Conservation (phyloP, 2,888 invertebrate species). For the Philaethria dido region DNA sequence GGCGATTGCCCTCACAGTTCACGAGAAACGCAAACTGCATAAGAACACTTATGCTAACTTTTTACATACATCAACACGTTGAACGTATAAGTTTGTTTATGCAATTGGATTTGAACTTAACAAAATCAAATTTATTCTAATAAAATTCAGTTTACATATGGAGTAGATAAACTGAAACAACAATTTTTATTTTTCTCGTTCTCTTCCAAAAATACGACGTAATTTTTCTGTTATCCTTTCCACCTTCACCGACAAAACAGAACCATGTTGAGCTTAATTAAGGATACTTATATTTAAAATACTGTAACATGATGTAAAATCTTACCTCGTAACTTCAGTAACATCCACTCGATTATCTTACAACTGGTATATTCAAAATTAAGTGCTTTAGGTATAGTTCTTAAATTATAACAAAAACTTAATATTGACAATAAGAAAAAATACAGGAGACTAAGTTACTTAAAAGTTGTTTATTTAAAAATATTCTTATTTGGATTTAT, state of each 20-base stretch:
- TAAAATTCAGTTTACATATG: conserved; percentile 12
- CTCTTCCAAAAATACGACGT: not conserved
- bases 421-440: not conserved
- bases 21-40: conserved; percentile 35
- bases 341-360: not conserved
- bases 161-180: not conserved
- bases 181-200: not conserved
- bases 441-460: not conserved
- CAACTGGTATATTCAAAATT: not conserved
- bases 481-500: not conserved
- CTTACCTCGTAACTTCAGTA: conserved; percentile 4
- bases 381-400: not conserved
- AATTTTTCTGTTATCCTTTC: too few relatives aligned
- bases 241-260: too few relatives aligned
- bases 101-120: conserved; percentile 18
- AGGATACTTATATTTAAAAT: not conserved
- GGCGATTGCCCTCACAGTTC: conserved; percentile 36
- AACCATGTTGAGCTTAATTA: not conserved
- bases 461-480: not conserved
- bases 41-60: conserved; percentile 32
- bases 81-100: conserved; percentile 11
- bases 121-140: conserved; percentile 7
- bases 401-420: not conserved
- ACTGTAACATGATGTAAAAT: not conserved
- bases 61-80: conserved; percentile 19